Conservation (phyloP, 2,113 vertebrate genomes). For the Puffinus mauretanicus region DNA sequence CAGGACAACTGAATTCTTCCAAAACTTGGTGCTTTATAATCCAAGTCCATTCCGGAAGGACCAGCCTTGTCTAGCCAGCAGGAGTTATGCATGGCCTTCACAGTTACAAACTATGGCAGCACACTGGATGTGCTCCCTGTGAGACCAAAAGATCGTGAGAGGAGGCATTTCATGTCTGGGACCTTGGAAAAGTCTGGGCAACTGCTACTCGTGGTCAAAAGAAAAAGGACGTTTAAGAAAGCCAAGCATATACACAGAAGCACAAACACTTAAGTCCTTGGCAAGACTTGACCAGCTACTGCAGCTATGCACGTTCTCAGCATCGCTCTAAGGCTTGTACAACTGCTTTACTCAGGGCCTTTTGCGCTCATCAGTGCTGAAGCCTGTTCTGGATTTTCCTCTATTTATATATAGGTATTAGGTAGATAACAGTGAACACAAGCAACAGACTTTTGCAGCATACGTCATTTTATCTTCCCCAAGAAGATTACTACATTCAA, state of each 20-base stretch:
- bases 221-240: neutral
- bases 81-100: neutral
- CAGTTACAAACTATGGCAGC: neutral
- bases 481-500: neutral
- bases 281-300: neutral
- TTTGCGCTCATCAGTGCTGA: neutral
- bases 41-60: neutral
- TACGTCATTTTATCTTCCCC: neutral
- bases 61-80: neutral
- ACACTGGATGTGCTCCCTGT: rapidly evolving
- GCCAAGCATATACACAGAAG: neutral
- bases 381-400: neutral
- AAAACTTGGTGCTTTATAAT: neutral
- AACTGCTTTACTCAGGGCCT: neutral
- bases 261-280: rapidly evolving
- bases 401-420: neutral
- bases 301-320: neutral
- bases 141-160: neutral
- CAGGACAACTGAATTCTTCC: neutral
- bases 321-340: neutral
- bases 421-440: neutral
- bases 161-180: neutral
- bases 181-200: neutral
- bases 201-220: neutral
- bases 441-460: neutral